Base-by-base conservation (phyloP, 2,113 vertebrate genomes). In the Arvicanthis niloticus region DNA sequence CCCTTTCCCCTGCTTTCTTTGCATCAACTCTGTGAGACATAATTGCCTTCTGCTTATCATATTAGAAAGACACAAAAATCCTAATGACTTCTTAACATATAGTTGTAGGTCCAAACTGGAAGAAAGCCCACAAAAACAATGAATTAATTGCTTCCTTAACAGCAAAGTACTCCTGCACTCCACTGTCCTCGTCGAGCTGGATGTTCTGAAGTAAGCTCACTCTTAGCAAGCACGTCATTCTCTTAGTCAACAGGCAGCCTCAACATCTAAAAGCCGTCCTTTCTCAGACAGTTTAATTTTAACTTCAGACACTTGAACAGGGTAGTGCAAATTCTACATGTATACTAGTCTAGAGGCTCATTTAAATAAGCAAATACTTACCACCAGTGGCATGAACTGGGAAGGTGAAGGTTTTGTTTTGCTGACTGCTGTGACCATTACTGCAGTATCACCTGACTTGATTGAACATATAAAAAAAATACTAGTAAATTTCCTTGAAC, bases 401-500 rank as follows among this genome's bases (percentile, higher is more conserved):
- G 99, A 99, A 0, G 98, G 88, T 84, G 99, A 99, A 12, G 99
- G 99, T 97, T 99, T 99, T 81, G 98, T 99, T 98, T 99, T 99
- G 98, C 99, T 99, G 97, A 99, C 99, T 10, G 99, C 99, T 29
- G 99, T 99, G 93, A 99, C 99, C 99, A 99, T 99, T 82, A 99
- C 99, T 7, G 99, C 99, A 31, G 99, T 99, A 31, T 99, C 99
- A 75, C 99, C 99, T 96, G 99, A 97, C 99, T 99, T 97, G 82
- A 76, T 93, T 58, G 96, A 91, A 96, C 3, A 92, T 92, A 96
- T 90, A 56, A 11, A 56, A 11, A 97, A 10, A 88, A 88, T 31
- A n/a, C 0, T 45, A 0, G 62, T 40, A 95, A 98, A 22, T 91
- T 87, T 51, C 22, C 88, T 96, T 89, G 85, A 96, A 89, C 95